Base-by-base conservation (phyloP, 2,113 vertebrate genomes). In the Thymallus thymallus region DNA sequence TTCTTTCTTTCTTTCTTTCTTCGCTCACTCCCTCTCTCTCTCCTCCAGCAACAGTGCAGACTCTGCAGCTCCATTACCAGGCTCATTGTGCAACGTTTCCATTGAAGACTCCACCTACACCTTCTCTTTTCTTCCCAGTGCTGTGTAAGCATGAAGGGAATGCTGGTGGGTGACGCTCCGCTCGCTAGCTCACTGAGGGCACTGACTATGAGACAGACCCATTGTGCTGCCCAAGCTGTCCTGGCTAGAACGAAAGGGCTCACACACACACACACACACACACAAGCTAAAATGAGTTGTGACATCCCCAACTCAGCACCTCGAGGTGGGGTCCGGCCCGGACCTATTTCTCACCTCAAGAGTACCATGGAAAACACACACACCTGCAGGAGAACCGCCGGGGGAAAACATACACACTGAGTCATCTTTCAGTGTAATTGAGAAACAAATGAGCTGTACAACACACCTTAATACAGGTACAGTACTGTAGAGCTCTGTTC, bases 121-220 rank as follows among this genome's bases (percentile, higher is more conserved):
- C 22, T 14, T 51, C 48, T 18, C 48, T 18, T 51, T 16, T 16
- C 56, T 22, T 22, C 56, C 18, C 5, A 6, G n/a, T 60, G 56
- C 48, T 18, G 48, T 51, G 48, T 51, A 72, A 78, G 71, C 74
- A 65, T n/a, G 35, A 75, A 72, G 84, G 74, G 85, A 89, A 88
- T 88, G 85, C 79, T 77, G 23, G 86, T 89, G 88, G 89, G 89
- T 78, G 80, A 76, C 68, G 76, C 51, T 79, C 77, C 72, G 72
- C 69, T 63, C 76, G 69, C 20, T 62, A 68, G 45, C 20, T 55
- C 23, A 46, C 48, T 16, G 48, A 51, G 48, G 48, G 72, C 55
- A 23, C 48, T 20, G 78, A 46, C 71, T 45, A 3, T 5, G 71
- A 71, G 76, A 84, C 84, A 84, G 83, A 72, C 29, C 76, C 60